Conservation (phyloP, 2,888 invertebrate genomes). For the Orchestes rusci region DNA sequence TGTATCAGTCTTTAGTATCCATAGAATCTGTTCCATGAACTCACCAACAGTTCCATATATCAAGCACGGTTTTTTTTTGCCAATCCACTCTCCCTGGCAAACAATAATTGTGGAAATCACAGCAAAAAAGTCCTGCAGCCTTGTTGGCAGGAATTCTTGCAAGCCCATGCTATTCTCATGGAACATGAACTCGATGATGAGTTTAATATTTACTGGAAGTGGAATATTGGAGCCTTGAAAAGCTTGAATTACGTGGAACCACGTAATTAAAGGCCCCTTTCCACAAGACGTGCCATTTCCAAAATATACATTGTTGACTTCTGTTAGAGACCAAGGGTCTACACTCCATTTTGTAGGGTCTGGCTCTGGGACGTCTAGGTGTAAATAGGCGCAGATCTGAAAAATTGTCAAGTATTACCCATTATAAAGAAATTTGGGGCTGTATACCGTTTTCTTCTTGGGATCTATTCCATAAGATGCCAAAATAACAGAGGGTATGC, state of each 20-base stretch:
- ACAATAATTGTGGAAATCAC: slow-evolving; percentile 41
- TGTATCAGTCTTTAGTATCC: no score
- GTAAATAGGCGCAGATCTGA: slow-evolving; percentile 40
- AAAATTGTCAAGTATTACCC: neutral
- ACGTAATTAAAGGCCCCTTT: slow-evolving; percentile 43
- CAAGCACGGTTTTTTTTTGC: slow-evolving; percentile 43
- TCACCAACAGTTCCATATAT: slow-evolving; percentile 44
- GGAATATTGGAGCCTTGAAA: slow-evolving; percentile 33
- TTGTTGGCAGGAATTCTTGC: slow-evolving; percentile 37
- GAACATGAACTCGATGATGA: slow-evolving; percentile 44
- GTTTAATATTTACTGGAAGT: slow-evolving; percentile 45
- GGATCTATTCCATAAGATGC: slow-evolving; percentile 37
- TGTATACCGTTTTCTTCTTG: slow-evolving; percentile 40
- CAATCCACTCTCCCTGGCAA: slow-evolving; percentile 44
- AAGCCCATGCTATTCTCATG: slow-evolving; percentile 40
- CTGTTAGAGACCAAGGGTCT: slow-evolving; percentile 42
- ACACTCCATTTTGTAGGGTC: slow-evolving; percentile 37
- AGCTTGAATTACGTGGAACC: slow-evolving; percentile 42
- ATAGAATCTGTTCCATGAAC: no score
- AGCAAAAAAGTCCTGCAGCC: slow-evolving; percentile 38
- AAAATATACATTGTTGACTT: slow-evolving; percentile 37
- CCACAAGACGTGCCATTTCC: slow-evolving; percentile 43
- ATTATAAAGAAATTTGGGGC: neutral
- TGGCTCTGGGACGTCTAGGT: slow-evolving; percentile 43
- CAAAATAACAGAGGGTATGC: slow-evolving; percentile 41